Evolutionary conservation across 2,797 vertebrate species (phyloP).

Genomic region (Peromyscus attwateri): DNA sequence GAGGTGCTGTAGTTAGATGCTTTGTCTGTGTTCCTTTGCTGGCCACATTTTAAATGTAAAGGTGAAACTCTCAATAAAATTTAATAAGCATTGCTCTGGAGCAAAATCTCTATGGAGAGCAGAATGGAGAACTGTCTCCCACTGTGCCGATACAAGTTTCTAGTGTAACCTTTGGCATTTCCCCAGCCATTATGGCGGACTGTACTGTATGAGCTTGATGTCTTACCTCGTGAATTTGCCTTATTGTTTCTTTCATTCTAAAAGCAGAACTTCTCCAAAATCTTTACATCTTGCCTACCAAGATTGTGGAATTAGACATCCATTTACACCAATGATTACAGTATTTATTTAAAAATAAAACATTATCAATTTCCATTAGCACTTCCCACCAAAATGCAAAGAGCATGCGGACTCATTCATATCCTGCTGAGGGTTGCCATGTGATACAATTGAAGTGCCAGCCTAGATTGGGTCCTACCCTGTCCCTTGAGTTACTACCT

Average conservation of each 20-base stretch:
- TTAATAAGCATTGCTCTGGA: slow-evolving; percentile 45
- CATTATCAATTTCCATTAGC: neutral
- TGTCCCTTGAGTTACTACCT: neutral
- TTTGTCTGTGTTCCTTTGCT: slow-evolving; percentile 3
- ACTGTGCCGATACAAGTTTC: slow-evolving; percentile 48
- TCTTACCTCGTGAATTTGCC: neutral
- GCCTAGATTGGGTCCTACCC: neutral
- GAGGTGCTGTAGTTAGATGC: neutral
- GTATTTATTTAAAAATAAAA: slow-evolving; percentile 44
- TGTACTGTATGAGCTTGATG: neutral
- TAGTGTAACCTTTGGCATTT: slow-evolving; percentile 46
- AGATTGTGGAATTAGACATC: neutral
- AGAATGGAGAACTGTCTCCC: slow-evolving; percentile 66
- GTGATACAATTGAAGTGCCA: neutral
- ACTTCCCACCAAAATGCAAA: neutral
- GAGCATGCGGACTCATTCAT: neutral
- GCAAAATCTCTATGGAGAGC: neutral
- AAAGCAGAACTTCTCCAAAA: slow-evolving; percentile 45
- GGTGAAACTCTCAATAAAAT: slow-evolving; percentile 42
- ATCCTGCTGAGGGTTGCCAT: neutral
- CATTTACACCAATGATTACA: neutral
- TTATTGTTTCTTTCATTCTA: slow-evolving; percentile 33
- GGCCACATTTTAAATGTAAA: neutral
- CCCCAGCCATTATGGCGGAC: neutral
- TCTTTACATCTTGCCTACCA: slow-evolving; percentile 13